Evolutionary conservation across 2,888 invertebrate genomes (phyloP).

Genomic region (Amiota minor): DNA sequence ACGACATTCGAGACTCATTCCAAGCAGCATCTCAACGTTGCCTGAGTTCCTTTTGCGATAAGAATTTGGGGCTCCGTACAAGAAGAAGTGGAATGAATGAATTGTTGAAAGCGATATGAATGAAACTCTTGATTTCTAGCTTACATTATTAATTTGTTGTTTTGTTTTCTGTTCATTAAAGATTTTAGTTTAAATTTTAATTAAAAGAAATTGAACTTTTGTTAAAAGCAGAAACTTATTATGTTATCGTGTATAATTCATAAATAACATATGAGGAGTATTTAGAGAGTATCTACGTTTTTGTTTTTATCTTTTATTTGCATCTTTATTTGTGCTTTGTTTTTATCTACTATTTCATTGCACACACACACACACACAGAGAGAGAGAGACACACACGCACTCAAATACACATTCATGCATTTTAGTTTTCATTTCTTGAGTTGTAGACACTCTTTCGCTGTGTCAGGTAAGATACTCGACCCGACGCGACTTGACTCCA

Average conservation of each 20-base stretch:
- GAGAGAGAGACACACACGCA: constrained; percentile 26
- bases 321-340: constrained; percentile 65
- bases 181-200: background rate
- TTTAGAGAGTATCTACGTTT: background rate
- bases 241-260: too few relatives aligned
- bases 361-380: constrained; percentile 40
- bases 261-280: too few relatives aligned
- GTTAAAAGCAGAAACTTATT: too few relatives aligned
- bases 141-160: background rate
- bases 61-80: constrained; percentile 67
- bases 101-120: constrained; percentile 31
- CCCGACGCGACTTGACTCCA: background rate
- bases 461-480: constrained; percentile 49
- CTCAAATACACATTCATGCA: background rate
- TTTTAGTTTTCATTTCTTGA: background rate
- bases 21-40: constrained; percentile 22
- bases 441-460: constrained; percentile 2
- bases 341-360: constrained; percentile 61
- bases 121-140: constrained; percentile 11
- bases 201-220: too few relatives aligned
- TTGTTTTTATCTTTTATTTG: constrained; percentile 57
- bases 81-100: constrained; percentile 29
- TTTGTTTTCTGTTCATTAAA: constrained; percentile 26
- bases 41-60: constrained; percentile 70
- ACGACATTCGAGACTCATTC: constrained; percentile 33